A percentile compares a stretch with the other conserved stretches of the same genome.
phyloP scores from a whole-genome alignment of 2,888 invertebrate genomes.

The Campaea margaritaria region DNA sequence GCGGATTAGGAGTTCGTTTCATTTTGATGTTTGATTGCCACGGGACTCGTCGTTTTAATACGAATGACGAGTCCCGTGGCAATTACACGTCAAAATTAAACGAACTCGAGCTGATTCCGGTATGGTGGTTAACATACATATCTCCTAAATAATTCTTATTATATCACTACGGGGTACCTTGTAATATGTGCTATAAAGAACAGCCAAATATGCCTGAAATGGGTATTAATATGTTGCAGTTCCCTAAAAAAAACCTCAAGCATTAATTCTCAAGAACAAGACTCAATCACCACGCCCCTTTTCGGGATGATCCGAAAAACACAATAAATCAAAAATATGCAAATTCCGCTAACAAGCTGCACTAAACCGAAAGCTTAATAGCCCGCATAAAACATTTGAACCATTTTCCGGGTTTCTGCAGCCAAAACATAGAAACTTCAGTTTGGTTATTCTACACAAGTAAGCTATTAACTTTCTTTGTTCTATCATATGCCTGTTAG shows the following conservation, averaged over 20 bases:
- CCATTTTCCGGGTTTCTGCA: constrained; percentile 6
- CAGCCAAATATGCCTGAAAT: too few relatives aligned
- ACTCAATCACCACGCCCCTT: constrained; percentile 52
- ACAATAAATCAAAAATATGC: constrained; percentile 84
- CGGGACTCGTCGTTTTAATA: too few relatives aligned
- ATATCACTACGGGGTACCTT: too few relatives aligned
- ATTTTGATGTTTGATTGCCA: too few relatives aligned
- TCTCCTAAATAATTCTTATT: too few relatives aligned
- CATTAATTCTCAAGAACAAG: constrained; percentile 38
- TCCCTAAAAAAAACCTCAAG: background rate
- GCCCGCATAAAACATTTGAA: background rate
- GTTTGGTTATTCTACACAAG: constrained; percentile 9
- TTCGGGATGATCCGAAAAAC: constrained; percentile 51
- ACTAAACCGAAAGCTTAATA: constrained; percentile 84
- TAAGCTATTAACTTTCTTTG: constrained; percentile 14
- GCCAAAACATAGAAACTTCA: constrained; percentile 5
- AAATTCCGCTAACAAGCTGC: constrained; percentile 84
- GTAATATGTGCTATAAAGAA: too few relatives aligned
- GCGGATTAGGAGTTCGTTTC: too few relatives aligned
- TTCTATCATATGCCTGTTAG: constrained; percentile 15
- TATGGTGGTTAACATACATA: too few relatives aligned
- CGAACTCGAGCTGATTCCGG: too few relatives aligned
- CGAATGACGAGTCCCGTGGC: too few relatives aligned
- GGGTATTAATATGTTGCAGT: background rate
- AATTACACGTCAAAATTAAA: too few relatives aligned